Percentiles rank a stretch among this genome's conserved stretches.
These are phyloP conservation scores for Trachelus stipa DNA, from an alignment of 2,888 invertebrate genomes.

Conservation along the genomic window DNA sequence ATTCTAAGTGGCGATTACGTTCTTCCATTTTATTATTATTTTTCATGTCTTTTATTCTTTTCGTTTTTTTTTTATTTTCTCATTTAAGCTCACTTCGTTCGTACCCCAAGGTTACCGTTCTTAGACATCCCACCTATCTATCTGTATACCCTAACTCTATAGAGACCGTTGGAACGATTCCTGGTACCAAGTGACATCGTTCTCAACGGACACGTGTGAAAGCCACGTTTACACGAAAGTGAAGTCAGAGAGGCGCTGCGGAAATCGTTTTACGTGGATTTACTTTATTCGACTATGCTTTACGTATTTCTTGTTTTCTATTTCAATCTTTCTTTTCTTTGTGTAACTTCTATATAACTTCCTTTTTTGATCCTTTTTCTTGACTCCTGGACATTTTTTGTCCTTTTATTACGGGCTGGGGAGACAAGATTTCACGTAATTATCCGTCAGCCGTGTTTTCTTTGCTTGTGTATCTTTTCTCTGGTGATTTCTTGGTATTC, in stretches of 20 bases:
- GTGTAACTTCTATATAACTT: too few species aligned
- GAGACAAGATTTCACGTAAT: not conserved
- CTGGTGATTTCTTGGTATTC: not conserved
- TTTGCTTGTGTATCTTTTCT: not conserved
- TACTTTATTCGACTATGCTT: not conserved
- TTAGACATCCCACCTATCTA: not conserved
- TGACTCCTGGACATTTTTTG: not conserved
- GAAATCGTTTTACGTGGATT: not conserved
- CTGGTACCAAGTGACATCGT: not conserved
- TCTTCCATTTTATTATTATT: conserved; percentile 31
- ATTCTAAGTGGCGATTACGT: conserved; percentile 7
- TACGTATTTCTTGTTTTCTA: not conserved
- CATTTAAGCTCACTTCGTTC: conserved; percentile 6
- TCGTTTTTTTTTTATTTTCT: not conserved
- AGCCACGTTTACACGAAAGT: not conserved
- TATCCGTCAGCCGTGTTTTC: not conserved
- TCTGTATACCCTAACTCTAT: not conserved
- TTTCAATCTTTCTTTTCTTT: not conserved
- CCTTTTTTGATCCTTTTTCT: not conserved
- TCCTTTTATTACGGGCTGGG: not conserved
- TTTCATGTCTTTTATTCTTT: not conserved
- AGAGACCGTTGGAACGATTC: not conserved
- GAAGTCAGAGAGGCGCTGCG: not conserved
- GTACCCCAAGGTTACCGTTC: not conserved
- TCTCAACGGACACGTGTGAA: not conserved